phyloP scores from a whole-genome alignment of 2,888 invertebrate genomes.

The Dasypolia templi region DNA sequence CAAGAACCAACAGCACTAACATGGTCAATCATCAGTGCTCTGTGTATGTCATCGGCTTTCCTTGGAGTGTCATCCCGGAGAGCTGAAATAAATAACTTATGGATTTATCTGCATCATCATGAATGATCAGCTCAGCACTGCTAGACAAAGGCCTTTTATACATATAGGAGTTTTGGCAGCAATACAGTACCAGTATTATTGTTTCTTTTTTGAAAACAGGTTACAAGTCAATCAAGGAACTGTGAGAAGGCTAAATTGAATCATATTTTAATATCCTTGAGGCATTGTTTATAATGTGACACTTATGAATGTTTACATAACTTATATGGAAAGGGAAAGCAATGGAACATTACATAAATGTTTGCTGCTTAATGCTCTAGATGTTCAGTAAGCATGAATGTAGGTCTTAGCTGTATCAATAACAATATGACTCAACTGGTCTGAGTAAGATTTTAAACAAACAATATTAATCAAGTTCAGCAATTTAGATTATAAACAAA shows the following conservation, averaged over 20 bases:
- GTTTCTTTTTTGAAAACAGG: too few relatives aligned
- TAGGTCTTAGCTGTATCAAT: slow-evolving; percentile 12
- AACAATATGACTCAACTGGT: slow-evolving; percentile 30
- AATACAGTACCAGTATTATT: neutral
- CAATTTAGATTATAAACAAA: neutral
- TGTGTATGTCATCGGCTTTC: slow-evolving; percentile 90
- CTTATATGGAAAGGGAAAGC: slow-evolving; percentile 38
- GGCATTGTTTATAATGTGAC: slow-evolving; percentile 7
- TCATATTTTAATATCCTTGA: slow-evolving; percentile 15
- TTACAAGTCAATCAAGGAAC: too few relatives aligned
- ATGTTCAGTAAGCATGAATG: slow-evolving; percentile 28
- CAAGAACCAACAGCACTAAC: slow-evolving; percentile 90
- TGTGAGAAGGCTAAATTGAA: slow-evolving; percentile 9
- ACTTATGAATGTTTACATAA: slow-evolving; percentile 26
- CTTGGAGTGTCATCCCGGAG: slow-evolving; percentile 85
- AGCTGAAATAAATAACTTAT: slow-evolving; percentile 81
- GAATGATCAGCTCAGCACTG: too few relatives aligned
- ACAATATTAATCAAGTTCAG: neutral
- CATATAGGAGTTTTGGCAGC: neutral
- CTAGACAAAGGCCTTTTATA: neutral
- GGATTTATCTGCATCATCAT: neutral
- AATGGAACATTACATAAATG: slow-evolving; percentile 37
- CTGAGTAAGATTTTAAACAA: neutral
- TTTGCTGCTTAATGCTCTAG: slow-evolving; percentile 19
- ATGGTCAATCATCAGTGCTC: slow-evolving; percentile 91